Conservation (phyloP, 2,113 vertebrate species). For the Pomatorhinus ruficollis region DNA sequence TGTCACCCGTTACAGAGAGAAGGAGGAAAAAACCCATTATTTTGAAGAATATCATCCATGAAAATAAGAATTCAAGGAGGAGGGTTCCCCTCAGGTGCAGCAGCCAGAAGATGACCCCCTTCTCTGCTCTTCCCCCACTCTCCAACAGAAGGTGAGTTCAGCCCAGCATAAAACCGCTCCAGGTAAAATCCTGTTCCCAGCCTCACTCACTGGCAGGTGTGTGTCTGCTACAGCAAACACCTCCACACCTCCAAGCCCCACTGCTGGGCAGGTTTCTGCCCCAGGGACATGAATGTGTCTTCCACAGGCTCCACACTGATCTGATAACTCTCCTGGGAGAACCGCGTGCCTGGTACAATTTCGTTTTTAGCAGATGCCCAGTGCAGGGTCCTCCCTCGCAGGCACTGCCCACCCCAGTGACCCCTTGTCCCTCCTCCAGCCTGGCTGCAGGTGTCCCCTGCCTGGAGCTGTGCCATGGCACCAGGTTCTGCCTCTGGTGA, state of each 20-base stretch:
- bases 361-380: not conserved
- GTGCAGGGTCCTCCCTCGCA: rapidly evolving
- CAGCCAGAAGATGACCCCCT: not conserved
- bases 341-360: not conserved
- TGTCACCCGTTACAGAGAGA: not conserved
- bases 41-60: not conserved
- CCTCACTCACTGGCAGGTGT: not conserved
- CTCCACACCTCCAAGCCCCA: not conserved
- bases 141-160: not conserved
- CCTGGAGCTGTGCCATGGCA: not conserved
- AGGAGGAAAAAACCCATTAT: not conserved
- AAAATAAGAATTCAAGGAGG: not conserved
- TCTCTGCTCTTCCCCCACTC: not conserved
- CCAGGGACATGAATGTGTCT: not conserved
- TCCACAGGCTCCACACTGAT: not conserved
- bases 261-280: not conserved
- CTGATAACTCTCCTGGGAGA: not conserved
- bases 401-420: not conserved
- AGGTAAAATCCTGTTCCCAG: not conserved
- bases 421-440: not conserved
- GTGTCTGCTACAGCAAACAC: not conserved
- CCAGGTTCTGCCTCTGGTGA: rapidly evolving
- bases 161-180: not conserved
- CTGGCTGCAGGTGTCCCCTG: not conserved
- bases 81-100: not conserved